Percentiles rank a stretch among this genome's conserved stretches.
phyloP scores from a whole-genome alignment of 2,797 vertebrate genomes.

The Onychomys torridus region DNA sequence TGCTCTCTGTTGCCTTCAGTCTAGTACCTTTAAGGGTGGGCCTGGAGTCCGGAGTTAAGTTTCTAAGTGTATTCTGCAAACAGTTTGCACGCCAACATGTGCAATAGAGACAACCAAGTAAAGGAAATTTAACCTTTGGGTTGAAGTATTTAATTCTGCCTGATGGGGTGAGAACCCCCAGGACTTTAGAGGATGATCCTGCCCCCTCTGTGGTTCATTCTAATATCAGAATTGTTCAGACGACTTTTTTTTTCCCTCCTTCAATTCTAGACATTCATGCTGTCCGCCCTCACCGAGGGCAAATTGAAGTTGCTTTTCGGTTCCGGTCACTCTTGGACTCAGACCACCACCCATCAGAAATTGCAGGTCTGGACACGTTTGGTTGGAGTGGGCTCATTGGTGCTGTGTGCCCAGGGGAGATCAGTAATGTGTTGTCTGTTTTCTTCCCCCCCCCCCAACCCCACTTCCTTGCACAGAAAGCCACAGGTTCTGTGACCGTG shows the following conservation, averaged over 20 bases:
- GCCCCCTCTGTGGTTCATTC: not conserved
- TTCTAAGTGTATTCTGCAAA: not conserved
- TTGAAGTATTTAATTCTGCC: not conserved
- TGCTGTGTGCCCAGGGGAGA: not conserved
- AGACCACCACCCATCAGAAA: slow-evolving; percentile 98
- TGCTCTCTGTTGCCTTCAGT: not conserved
- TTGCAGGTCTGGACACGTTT: slow-evolving; percentile 91
- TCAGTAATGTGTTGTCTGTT: not conserved
- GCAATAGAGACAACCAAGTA: not conserved
- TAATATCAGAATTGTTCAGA: not conserved
- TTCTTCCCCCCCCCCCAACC: not conserved
- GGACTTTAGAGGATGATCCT: not conserved
- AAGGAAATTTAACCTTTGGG: not conserved
- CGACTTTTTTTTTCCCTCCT: not conserved
- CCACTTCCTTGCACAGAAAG: slow-evolving; percentile 91
- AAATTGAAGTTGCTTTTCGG: slow-evolving; percentile 95
- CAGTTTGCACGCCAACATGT: not conserved
- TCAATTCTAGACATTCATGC: slow-evolving; percentile 93
- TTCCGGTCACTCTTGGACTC: slow-evolving; percentile 98
- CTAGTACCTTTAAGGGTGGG: not conserved
- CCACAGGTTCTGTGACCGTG: slow-evolving; percentile 97
- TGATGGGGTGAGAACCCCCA: not conserved
- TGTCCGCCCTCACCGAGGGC: slow-evolving; percentile 95
- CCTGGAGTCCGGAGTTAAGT: not conserved
- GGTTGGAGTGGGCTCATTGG: not conserved